Conservation (phyloP, 1,140 invertebrate genomes). For the Drosophila pruinosa region DNA sequence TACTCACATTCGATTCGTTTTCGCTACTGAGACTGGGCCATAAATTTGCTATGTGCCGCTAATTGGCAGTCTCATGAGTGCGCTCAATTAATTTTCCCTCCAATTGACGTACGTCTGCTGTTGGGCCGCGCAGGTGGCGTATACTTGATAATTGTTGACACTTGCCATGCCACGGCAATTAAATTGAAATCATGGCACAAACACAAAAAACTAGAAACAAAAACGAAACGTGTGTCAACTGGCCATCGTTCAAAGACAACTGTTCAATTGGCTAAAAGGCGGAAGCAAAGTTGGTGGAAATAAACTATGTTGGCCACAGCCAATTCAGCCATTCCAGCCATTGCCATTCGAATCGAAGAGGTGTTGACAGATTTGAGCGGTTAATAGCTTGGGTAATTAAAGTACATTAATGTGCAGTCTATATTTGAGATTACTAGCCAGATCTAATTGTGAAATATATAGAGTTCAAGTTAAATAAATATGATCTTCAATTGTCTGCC, state of each 20-base stretch:
- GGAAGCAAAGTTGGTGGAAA: not conserved
- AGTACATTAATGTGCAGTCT: not conserved
- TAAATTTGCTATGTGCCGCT: constrained; percentile 65
- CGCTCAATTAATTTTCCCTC: constrained; percentile 70
- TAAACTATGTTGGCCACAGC: not conserved
- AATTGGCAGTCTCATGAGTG: constrained; percentile 76
- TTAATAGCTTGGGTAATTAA: not conserved
- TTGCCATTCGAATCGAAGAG: not conserved
- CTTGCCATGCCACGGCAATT: constrained; percentile 56
- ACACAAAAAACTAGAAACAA: not conserved
- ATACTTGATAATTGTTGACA: constrained; percentile 79
- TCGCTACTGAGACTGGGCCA: constrained; percentile 17
- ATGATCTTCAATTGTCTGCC: constrained; percentile 26
- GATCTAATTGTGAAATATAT: too few relatives aligned
- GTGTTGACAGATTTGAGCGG: not conserved
- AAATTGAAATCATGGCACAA: constrained; percentile 43
- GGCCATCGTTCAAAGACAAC: not conserved
- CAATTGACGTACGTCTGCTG: constrained; percentile 73
- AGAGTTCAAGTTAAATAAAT: too few relatives aligned
- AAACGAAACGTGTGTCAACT: not conserved
- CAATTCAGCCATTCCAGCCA: too few relatives aligned
- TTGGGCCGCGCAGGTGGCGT: constrained; percentile 61
- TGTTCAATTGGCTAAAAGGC: not conserved
- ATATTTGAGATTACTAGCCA: too few relatives aligned
- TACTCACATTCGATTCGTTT: constrained; percentile 26